Evolutionary conservation across 2,797 vertebrate genomes (phyloP), one percentile per base, ranked within the genome.

Genomic region (Acanthornis magna): DNA sequence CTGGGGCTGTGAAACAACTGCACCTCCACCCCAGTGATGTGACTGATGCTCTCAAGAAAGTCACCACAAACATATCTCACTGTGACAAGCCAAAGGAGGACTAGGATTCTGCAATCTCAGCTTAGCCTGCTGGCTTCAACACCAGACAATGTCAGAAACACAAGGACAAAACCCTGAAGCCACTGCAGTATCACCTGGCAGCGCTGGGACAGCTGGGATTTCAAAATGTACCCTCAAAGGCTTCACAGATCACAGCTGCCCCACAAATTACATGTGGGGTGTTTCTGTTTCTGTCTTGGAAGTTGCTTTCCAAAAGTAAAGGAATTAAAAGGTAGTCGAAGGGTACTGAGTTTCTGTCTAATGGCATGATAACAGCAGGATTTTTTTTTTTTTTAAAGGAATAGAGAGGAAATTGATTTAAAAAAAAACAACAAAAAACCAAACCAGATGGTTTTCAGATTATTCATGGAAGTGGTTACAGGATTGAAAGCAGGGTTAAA

Each of bases 401-500:
- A 75, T 32, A 12, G 54, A 84, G 18, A 77, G 29, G 76, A 95
- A 72, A 66, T 60, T 73, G 27, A 88, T 85, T 73, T 5, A 4
- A 16, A 75, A 66, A 63, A 25, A 34, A 55, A 45, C 36, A 2
- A 2, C 2, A 16, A 36, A 62, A 53, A 62, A 30, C 11, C 36
- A 48, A 76, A 65, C 34, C 82, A 90, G 62, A 73, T 91, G 85
- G 29, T 61, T 93, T 96, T 93, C 51, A 82, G 63, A 70, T 91
- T 85, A 84, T 86, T 84, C 74, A n/a, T 58, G 60, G 55, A 90
- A 91, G 50, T 40, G 13, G 27, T 50, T 92, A 58, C 32, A 79
- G 67, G 53, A 94, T 10, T 95, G 85, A 93, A 95, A 93, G 34
- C 45, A 77, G 26, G 22, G 63, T 93, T 95, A 73, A 93, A 90